Evolutionary conservation across 2,113 vertebrate genomes (phyloP).

Genomic region (Clarias batrachus): DNA sequence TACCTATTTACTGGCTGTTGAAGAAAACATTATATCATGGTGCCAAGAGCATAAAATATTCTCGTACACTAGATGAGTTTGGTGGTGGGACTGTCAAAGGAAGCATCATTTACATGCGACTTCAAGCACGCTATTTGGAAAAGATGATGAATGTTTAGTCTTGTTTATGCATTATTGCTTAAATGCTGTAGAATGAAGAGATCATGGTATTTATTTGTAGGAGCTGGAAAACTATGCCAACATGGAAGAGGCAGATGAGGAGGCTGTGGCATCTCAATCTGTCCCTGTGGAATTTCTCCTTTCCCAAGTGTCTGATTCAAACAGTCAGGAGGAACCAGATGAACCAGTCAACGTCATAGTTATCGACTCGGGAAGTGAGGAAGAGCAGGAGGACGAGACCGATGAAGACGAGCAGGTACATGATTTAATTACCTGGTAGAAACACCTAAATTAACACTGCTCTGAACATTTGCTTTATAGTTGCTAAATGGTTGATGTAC

Average conservation of each 20-base stretch:
- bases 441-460: not conserved
- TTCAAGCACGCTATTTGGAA: too few species aligned
- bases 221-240: conserved; percentile 80
- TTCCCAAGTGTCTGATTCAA: conserved; percentile 71
- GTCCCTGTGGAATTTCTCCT: conserved; percentile 75
- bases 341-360: conserved; percentile 91
- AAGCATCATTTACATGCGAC: not conserved
- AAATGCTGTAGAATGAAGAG: not conserved
- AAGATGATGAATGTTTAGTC: too few species aligned
- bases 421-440: not conserved
- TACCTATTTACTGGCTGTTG: not conserved
- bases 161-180: too few species aligned
- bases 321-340: conserved; percentile 72
- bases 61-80: not conserved
- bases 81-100: not conserved
- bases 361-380: conserved; percentile 89
- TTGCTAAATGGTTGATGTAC: not conserved
- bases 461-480: not conserved
- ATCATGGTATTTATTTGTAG: conserved; percentile 63
- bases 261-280: conserved; percentile 75
- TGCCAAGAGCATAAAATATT: not conserved
- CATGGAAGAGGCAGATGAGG: conserved; percentile 80
- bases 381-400: conserved; percentile 85
- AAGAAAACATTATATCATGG: not conserved
- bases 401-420: conserved; percentile 68